Evolutionary conservation across 2,113 vertebrate species (phyloP).

Genomic region (Pristiophorus japonicus): DNA sequence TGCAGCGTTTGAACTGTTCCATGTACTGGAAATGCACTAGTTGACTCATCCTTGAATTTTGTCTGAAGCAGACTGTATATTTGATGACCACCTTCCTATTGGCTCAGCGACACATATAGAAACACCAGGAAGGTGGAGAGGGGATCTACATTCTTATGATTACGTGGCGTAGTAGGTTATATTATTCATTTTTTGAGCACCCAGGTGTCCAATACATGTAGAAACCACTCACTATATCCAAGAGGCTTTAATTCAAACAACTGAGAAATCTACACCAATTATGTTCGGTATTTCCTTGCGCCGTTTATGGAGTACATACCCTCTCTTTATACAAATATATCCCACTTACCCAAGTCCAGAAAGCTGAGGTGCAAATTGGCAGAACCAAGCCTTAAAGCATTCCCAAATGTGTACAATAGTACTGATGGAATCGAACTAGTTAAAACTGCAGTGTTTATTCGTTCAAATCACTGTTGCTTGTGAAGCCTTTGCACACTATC

Average conservation of each 20-base stretch:
- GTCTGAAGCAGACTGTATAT: neutral
- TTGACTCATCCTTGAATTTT: neutral
- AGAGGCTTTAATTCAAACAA: neutral
- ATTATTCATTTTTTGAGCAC: neutral
- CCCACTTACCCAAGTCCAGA: no score
- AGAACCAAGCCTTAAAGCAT: no score
- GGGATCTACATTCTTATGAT: no score
- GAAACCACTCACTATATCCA: neutral
- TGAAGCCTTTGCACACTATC: no score
- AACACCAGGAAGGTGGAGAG: neutral
- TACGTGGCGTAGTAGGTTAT: neutral
- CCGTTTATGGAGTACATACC: neutral
- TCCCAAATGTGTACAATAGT: no score
- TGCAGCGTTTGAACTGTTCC: neutral
- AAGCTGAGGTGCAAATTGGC: no score
- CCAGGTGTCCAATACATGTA: no score
- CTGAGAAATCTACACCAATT: neutral
- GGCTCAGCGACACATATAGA: neutral
- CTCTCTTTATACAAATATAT: neutral
- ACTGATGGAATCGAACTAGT: no score
- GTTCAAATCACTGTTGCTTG: no score
- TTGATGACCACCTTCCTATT: neutral
- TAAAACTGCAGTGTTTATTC: no score
- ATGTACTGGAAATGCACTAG: neutral
- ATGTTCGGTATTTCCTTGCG: neutral